A percentile compares a stretch with the other conserved stretches of the same genome.
phyloP scores from a whole-genome alignment of 2,797 vertebrate genomes.

The Gallinago stenura region DNA sequence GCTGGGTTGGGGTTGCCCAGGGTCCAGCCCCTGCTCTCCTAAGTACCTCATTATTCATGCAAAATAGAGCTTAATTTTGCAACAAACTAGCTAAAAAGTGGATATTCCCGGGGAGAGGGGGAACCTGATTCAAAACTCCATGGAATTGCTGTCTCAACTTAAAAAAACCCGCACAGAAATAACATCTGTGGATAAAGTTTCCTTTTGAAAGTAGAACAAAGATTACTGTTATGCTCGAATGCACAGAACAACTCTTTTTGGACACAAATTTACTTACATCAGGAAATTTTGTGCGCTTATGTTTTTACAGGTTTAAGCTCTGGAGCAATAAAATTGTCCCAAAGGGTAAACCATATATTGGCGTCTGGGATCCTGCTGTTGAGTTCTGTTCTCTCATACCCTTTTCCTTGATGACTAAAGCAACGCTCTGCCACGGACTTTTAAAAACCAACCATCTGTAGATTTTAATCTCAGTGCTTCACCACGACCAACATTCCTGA shows the following conservation, averaged over 20 bases:
- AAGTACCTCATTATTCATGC: background rate
- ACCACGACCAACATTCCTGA: background rate
- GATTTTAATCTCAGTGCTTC: background rate
- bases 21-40: background rate
- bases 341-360: background rate
- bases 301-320: constrained; percentile 76
- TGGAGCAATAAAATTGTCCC: constrained; percentile 10
- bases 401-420: constrained; percentile 17
- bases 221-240: background rate
- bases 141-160: background rate
- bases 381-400: background rate
- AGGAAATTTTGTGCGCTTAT: background rate
- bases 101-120: background rate
- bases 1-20: background rate
- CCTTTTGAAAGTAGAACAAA: background rate
- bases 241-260: background rate
- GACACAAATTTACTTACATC: background rate
- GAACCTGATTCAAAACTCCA: background rate
- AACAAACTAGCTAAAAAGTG: background rate
- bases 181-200: background rate
- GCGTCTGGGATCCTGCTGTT: constrained; percentile 11
- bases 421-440: background rate
- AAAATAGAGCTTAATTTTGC: background rate
- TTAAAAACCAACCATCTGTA: constrained; percentile 5
- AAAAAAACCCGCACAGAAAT: background rate